Conservation (phyloP, 2,113 vertebrate genomes). For the Elaphurus davidianus region DNA sequence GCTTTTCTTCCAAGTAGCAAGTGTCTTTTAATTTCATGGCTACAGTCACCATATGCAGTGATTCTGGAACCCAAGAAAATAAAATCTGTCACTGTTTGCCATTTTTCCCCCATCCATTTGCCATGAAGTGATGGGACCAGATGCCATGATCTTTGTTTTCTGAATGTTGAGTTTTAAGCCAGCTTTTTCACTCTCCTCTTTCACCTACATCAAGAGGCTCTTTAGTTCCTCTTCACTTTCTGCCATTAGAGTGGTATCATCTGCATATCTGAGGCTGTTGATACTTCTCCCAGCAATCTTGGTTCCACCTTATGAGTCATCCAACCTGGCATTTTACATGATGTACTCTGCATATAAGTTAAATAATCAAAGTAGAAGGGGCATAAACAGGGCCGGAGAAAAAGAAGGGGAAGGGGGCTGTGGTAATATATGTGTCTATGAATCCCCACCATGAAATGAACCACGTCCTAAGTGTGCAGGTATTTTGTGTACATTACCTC, state of each 20-base stretch:
- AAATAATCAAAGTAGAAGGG: background rate
- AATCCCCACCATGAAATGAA: background rate
- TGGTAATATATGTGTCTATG: accelerated
- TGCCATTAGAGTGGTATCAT: background rate
- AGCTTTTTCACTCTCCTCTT: background rate
- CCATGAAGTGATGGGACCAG: background rate
- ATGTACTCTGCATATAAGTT: background rate
- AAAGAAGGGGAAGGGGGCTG: background rate
- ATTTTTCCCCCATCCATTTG: background rate
- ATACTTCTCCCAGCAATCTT: background rate
- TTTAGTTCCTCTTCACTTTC: background rate
- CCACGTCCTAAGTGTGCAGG: accelerated
- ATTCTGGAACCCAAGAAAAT: background rate
- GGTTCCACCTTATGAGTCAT: background rate
- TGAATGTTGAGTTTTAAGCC: background rate
- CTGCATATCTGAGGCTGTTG: background rate
- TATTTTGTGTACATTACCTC: background rate
- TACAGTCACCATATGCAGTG: background rate
- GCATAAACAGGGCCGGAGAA: background rate
- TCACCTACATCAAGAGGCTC: background rate
- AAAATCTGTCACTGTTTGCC: background rate
- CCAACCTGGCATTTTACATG: background rate
- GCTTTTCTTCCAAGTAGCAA: background rate
- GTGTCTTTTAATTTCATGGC: background rate
- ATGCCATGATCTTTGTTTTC: background rate